Percentiles rank a stretch among this genome's conserved stretches.
These are phyloP conservation scores for Thalassoma bifasciatum DNA, from an alignment of 2,113 vertebrate species.

Conservation along the genomic window DNA sequence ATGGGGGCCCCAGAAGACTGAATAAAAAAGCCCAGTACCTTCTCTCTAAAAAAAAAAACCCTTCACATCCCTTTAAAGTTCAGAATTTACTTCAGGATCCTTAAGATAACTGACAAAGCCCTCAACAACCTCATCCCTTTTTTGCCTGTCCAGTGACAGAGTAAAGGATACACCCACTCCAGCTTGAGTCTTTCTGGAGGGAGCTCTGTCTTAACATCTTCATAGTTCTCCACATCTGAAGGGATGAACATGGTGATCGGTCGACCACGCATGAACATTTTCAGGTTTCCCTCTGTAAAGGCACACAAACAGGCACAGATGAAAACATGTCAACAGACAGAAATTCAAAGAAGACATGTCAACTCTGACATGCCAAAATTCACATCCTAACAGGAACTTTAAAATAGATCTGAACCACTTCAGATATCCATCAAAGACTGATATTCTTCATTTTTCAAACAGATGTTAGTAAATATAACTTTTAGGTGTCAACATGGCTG, in stretches of 20 bases:
- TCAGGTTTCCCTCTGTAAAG: slow-evolving; percentile 93
- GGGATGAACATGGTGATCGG: slow-evolving; percentile 99
- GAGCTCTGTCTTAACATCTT: slow-evolving; percentile 92
- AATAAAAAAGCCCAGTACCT: no score
- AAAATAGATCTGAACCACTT: background rate
- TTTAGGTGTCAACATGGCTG: no score
- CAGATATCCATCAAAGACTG: background rate
- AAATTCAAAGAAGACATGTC: background rate
- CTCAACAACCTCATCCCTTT: no score
- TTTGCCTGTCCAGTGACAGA: slow-evolving; percentile 3
- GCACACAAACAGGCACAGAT: background rate
- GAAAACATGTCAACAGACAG: background rate
- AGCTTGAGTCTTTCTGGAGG: slow-evolving; percentile 95
- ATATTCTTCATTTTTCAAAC: background rate
- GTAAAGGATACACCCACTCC: slow-evolving; percentile 98
- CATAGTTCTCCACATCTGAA: slow-evolving; percentile 93
- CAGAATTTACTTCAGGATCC: no score
- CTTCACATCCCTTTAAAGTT: no score
- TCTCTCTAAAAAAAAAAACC: no score
- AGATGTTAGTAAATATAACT: no score
- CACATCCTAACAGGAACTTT: background rate
- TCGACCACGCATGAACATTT: slow-evolving; percentile 99
- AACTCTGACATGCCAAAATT: background rate
- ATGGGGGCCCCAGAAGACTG: no score
- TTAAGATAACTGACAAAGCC: no score